Percentiles rank a stretch among this genome's conserved stretches.
Evolutionary conservation across 2,113 vertebrate genomes (phyloP).

Genomic region (Percina caprodes): DNA sequence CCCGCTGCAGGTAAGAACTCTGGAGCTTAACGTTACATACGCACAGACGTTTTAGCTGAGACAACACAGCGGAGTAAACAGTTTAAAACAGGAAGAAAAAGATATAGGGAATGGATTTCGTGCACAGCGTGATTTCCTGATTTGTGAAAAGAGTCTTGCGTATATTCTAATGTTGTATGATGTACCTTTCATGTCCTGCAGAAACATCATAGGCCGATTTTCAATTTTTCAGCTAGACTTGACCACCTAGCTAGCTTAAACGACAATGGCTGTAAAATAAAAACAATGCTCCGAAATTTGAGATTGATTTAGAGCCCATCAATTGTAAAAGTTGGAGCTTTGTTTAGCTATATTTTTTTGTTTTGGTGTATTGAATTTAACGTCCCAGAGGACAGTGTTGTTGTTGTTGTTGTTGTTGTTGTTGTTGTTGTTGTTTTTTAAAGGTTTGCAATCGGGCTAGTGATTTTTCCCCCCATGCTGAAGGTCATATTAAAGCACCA

Average conservation of each 20-base stretch:
- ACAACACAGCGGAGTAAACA: neutral
- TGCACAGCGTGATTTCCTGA: neutral
- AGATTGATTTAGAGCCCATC: neutral
- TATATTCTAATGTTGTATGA: neutral
- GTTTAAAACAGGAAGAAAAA: neutral
- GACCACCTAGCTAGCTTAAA: neutral
- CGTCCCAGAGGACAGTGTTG: no score
- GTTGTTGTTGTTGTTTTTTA: no score
- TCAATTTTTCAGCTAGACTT: neutral
- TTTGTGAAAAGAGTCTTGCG: neutral
- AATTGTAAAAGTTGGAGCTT: no score
- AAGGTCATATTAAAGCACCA: no score
- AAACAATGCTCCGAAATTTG: neutral
- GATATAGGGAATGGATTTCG: neutral
- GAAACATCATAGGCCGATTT: neutral
- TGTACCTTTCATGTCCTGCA: neutral
- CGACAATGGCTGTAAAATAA: neutral
- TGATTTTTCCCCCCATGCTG: no score
- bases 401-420: no score
- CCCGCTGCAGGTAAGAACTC: constrained; percentile 88
- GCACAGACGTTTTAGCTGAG: neutral
- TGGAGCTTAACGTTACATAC: neutral
- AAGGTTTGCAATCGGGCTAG: no score
- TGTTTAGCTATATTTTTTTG: no score
- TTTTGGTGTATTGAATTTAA: no score